Conservation (phyloP, 2,888 invertebrate genomes). For the Pinctada fucata region DNA sequence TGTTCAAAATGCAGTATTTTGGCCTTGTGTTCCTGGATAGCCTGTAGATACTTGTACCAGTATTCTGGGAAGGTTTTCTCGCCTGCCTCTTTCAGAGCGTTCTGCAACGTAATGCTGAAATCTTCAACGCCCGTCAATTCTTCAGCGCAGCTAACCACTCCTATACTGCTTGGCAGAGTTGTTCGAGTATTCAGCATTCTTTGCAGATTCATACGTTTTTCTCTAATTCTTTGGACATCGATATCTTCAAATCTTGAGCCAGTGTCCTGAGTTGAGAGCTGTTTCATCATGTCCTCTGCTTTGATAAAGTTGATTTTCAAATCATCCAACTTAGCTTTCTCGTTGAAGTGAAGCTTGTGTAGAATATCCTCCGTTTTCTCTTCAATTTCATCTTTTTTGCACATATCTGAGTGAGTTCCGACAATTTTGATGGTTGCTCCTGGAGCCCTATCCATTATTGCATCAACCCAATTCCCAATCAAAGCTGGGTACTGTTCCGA, state of each 20-base stretch:
- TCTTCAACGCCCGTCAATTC: conserved; percentile 57
- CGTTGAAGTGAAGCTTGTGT: conserved; percentile 61
- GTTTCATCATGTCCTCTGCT: conserved; percentile 48
- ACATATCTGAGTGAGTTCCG: conserved; percentile 69
- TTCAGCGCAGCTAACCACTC: conserved; percentile 69
- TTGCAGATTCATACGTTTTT: conserved; percentile 60
- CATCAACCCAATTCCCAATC: conserved; percentile 70
- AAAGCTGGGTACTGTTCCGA: conserved; percentile 56
- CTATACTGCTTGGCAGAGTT: conserved; percentile 58
- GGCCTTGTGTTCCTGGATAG: conserved; percentile 59
- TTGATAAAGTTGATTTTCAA: conserved; percentile 30
- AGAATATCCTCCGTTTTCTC: conserved; percentile 56
- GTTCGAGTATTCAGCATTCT: conserved; percentile 62
- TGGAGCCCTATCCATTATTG: conserved; percentile 68
- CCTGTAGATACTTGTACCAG: conserved; percentile 65
- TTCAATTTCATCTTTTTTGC: conserved; percentile 55
- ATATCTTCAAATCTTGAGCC: conserved; percentile 66
- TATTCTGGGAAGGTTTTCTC: conserved; percentile 60
- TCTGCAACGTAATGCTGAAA: conserved; percentile 48
- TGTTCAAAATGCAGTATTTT: conserved; percentile 60
- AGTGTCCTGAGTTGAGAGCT: conserved; percentile 47
- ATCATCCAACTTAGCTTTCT: conserved; percentile 56
- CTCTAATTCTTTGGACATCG: conserved; percentile 61
- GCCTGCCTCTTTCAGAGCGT: conserved; percentile 50
- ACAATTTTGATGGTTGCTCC: conserved; percentile 65